Evolutionary conservation across 2,888 invertebrate species (phyloP), one percentile per base, ranked within the genome.

Genomic region (Ditula angustiorana): DNA sequence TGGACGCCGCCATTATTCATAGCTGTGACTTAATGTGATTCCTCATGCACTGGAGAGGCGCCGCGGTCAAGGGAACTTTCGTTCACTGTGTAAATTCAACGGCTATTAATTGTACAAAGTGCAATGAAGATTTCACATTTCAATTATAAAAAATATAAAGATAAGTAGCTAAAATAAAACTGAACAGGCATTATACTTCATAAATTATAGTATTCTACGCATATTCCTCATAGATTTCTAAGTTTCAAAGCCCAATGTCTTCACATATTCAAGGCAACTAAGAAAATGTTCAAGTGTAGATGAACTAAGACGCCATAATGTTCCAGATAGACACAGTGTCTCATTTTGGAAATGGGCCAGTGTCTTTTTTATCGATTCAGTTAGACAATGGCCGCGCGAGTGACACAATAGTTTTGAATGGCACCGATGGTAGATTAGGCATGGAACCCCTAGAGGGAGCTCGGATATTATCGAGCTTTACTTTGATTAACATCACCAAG

Each of bases 361-460:
- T 80, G 78, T 79, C 77, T 82, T 84, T 90, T 90, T 88, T 89
- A 90, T 90, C 89, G 88, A 90, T 88, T 86, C 75, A 68, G 75
- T 80, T 86, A 89, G 87, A 91, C 89, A 91, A 90, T 87, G 77
- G 86, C 75, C 70, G 74, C 72, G 73, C 82, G 81, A 81, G 86
- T 82, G 84, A 84, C 86, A 87, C 85, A 88, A 90, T 89, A 91
- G 89, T 90, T 78, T 77, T 87, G 88, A 88, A 87, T 84, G 85
- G 85, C 86, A 81, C 82, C 83, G 92, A 92, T 92, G 77, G 83
- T 87, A 92, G 92, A 92, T 92, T 90, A 91, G 88, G 85, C 91
- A 90, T 84, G 88, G 76, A 74, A 78, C 79, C 78, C 76, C 70
- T 69, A 44, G 16, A 35, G 55, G 23, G 68, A 55, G 50, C 44